A percentile compares a stretch with the other conserved stretches of the same genome.
Conservation (phyloP, 2,797 vertebrate genomes). For the Sebastes taczanowskii region DNA sequence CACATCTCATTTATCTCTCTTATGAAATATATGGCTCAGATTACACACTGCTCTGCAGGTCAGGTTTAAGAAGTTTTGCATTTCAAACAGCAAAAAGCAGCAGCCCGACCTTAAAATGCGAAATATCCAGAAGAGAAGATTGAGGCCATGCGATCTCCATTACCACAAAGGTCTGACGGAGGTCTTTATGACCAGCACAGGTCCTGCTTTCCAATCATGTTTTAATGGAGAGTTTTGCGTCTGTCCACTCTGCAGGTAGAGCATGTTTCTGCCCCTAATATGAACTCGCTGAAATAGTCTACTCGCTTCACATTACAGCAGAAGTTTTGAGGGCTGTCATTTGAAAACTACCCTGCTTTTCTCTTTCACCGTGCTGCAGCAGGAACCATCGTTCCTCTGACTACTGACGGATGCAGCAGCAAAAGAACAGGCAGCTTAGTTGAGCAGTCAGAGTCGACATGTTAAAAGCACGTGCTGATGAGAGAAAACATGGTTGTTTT, state of each 20-base stretch:
- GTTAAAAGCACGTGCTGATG: conserved; percentile 32
- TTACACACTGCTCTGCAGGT: neutral
- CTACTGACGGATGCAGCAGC: neutral
- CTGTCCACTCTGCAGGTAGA: conserved; percentile 32
- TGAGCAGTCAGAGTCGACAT: neutral
- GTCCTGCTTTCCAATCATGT: conserved; percentile 51
- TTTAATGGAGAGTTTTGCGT: conserved; percentile 40
- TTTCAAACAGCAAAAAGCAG: conserved; percentile 24
- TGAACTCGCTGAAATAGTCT: neutral
- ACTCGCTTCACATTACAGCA: conserved; percentile 4
- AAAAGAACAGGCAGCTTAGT: neutral
- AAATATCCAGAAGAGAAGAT: conserved; percentile 28
- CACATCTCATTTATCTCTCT: conserved; percentile 2
- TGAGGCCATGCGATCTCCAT: conserved; percentile 52
- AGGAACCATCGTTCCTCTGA: neutral
- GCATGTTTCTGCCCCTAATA: conserved; percentile 6
- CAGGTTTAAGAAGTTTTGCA: conserved; percentile 14
- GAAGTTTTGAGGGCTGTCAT: conserved; percentile 8
- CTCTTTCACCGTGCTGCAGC: neutral
- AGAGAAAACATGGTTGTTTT: conserved; percentile 34
- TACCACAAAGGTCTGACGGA: conserved; percentile 37
- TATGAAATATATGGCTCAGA: neutral
- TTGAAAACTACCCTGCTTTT: neutral
- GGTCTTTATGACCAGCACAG: conserved; percentile 1
- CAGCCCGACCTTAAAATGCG: neutral